Evolutionary conservation across 2,888 invertebrate species (phyloP).

Genomic region (Oeneis ivallda): DNA sequence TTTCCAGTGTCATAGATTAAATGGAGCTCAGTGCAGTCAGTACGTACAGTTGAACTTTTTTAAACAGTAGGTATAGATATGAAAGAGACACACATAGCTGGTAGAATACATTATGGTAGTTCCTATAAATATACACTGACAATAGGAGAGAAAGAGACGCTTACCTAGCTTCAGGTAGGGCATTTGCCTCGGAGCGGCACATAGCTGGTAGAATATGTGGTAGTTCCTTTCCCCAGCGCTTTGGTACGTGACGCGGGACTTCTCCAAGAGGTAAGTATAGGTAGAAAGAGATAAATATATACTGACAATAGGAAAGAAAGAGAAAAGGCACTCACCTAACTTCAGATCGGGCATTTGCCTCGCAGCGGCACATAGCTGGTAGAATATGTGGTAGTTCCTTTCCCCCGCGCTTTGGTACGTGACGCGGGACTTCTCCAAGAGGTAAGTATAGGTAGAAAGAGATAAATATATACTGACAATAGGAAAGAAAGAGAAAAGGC

Average conservation of each 20-base stretch:
- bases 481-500: neutral
- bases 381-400: slow-evolving; percentile 99
- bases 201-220: slow-evolving; percentile 96
- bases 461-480: neutral
- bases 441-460: slow-evolving; percentile 85
- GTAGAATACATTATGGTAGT: too few relatives aligned
- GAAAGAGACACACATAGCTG: too few relatives aligned
- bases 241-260: slow-evolving; percentile 97
- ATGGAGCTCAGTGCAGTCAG: too few relatives aligned
- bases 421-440: slow-evolving; percentile 97
- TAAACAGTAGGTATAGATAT: too few relatives aligned
- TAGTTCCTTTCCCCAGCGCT: slow-evolving; percentile 92
- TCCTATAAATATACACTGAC: too few relatives aligned
- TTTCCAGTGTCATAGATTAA: too few relatives aligned
- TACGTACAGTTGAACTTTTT: too few relatives aligned
- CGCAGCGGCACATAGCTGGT: slow-evolving; percentile 95
- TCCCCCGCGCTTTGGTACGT: slow-evolving; percentile 97
- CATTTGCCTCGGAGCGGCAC: slow-evolving; percentile 87
- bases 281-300: slow-evolving; percentile 98
- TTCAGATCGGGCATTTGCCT: slow-evolving; percentile 86
- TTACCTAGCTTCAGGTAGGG: too few relatives aligned
- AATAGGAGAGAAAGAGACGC: too few relatives aligned
- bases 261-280: too few relatives aligned
- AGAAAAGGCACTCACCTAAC: slow-evolving; percentile 86
- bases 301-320: slow-evolving; percentile 89